Percentiles rank a stretch among this genome's conserved stretches.
phyloP scores from a whole-genome alignment of 92 coral and sea anemone genomes.

The Epizoanthus rinbou region DNA sequence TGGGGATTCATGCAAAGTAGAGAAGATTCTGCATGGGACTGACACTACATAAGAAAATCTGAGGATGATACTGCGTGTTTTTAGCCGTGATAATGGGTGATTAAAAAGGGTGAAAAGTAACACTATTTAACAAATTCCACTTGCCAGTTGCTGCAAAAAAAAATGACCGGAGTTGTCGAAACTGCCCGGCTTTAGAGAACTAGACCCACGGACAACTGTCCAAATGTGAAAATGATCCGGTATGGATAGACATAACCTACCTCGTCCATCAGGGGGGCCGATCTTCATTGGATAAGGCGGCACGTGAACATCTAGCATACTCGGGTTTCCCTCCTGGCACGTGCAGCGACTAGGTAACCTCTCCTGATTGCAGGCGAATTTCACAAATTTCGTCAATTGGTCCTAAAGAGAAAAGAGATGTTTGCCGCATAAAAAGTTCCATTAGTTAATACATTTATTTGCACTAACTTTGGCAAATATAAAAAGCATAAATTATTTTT shows the following conservation, averaged over 20 bases:
- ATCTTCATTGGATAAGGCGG: slow-evolving; percentile 99
- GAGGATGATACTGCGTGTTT: too few species aligned
- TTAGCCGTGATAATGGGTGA: too few species aligned
- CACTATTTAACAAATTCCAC: too few species aligned
- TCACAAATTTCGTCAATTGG: slow-evolving; percentile 92
- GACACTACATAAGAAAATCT: too few species aligned
- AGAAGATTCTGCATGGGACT: too few species aligned
- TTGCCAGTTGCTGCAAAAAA: too few species aligned
- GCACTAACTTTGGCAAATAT: too few species aligned
- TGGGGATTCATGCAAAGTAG: too few species aligned
- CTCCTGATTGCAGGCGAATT: slow-evolving; percentile 99
- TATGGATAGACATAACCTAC: slow-evolving; percentile 41
- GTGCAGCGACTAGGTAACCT: slow-evolving; percentile 95
- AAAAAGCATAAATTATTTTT: too few species aligned
- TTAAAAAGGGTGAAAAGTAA: too few species aligned
- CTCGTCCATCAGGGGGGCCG: slow-evolving; percentile 99
- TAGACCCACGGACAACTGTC: background rate
- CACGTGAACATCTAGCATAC: slow-evolving; percentile 86
- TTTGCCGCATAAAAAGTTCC: background rate
- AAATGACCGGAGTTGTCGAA: background rate
- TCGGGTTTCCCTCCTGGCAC: slow-evolving; percentile 91
- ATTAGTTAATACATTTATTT: background rate
- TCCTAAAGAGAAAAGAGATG: slow-evolving; percentile 57
- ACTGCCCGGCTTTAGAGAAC: background rate
- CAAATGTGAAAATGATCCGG: background rate